phyloP scores from a whole-genome alignment of 2,797 vertebrate genomes.

The Argyrosomus regius region DNA sequence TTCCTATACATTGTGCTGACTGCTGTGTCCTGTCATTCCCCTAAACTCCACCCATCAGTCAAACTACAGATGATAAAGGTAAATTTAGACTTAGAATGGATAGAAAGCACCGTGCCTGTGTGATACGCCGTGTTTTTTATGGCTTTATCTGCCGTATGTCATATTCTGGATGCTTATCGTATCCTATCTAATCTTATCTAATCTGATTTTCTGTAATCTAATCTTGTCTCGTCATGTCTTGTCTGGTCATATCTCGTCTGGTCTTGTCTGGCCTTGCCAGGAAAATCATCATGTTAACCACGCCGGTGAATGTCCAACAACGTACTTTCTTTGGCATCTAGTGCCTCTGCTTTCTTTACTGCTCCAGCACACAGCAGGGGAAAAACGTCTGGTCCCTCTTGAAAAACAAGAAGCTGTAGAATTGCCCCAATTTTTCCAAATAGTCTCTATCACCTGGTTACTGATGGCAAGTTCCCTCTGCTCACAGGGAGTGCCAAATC shows the following conservation, averaged over 20 bases:
- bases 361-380: background rate
- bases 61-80: constrained; percentile 43
- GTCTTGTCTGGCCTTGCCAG: constrained; percentile 5
- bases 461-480: background rate
- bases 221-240: constrained; percentile 20
- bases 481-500: background rate
- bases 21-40: constrained; percentile 58
- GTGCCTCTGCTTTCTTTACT: background rate
- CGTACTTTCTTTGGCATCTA: background rate
- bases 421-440: background rate
- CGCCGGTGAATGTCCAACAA: background rate
- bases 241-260: constrained; percentile 17
- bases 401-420: background rate
- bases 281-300: constrained; percentile 34
- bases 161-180: constrained; percentile 27
- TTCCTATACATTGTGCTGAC: constrained; percentile 70
- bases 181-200: constrained; percentile 30
- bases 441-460: background rate
- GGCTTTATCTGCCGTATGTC: constrained; percentile 4
- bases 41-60: constrained; percentile 61
- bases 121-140: background rate
- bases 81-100: constrained; percentile 41
- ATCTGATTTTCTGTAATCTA: constrained; percentile 31
- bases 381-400: background rate
- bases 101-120: background rate